phyloP scores from a whole-genome alignment of 2,113 vertebrate species.

The Leucoraja erinaceus region DNA sequence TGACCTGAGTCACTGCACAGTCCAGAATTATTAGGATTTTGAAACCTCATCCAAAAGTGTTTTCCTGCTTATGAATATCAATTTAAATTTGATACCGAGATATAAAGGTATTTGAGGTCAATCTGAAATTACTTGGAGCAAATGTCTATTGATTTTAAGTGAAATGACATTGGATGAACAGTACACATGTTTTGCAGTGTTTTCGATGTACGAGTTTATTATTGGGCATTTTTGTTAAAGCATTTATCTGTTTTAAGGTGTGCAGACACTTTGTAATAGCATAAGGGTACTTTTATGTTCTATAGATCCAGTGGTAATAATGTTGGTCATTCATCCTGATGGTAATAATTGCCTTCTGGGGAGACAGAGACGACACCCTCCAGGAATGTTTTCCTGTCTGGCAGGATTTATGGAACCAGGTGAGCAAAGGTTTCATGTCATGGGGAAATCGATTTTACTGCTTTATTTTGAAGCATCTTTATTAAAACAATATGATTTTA shows the following conservation, averaged over 20 bases:
- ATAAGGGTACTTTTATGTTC: not conserved
- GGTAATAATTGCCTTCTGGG: constrained; percentile 85
- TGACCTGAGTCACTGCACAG: not conserved
- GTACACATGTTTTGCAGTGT: not conserved
- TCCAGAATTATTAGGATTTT: not conserved
- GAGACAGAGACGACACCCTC: constrained; percentile 78
- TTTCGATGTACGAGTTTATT: not conserved
- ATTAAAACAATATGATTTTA: constrained; percentile 18
- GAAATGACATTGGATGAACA: not conserved
- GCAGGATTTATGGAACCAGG: constrained; percentile 92
- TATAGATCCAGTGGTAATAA: constrained; percentile 91
- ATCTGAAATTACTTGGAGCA: not conserved
- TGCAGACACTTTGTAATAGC: not conserved
- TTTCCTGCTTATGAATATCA: not conserved
- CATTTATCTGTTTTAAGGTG: not conserved
- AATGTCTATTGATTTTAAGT: not conserved
- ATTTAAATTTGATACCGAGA: not conserved
- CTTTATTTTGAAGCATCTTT: constrained; percentile 25
- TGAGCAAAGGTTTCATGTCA: constrained; percentile 46
- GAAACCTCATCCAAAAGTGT: not conserved
- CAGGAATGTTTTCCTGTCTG: constrained; percentile 83
- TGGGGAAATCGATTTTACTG: constrained; percentile 18
- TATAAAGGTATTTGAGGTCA: not conserved
- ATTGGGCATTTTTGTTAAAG: not conserved
- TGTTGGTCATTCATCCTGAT: constrained; percentile 90